Evolutionary conservation across 2,797 vertebrate species (phyloP), one percentile per base, ranked within the genome.

Genomic region (Remorina albescens): DNA sequence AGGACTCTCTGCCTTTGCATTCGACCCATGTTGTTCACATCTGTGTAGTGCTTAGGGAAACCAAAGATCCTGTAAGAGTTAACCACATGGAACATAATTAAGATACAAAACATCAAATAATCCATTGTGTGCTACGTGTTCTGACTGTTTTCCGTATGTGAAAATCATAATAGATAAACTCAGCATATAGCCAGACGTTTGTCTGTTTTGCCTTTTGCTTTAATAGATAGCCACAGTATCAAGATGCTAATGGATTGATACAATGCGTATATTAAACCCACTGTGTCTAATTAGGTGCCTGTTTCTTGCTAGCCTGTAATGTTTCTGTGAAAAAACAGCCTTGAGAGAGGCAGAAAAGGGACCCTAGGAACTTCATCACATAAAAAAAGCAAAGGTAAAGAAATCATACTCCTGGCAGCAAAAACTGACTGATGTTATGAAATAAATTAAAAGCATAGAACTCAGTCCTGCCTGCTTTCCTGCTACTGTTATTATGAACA

Each of bases 31-130:
- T 94, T 97, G 91, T 96, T 96, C 63, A 98, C 95, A 0, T 99
- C 98, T 0, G 96, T 97, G 93, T 98, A 99, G 86, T 98, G 97
- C 56, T 96, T 95, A 6, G 98, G 98, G 80, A 99, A 99, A 13
- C 97, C 97, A 2, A 99, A 98, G 83, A 99, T 94, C 91, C 98
- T 99, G 80, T 19, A 85, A 80, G 65, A 82, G 21, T 2, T 15
- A 1, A 64, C 0, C 19, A 68, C 12, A 49, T 23, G 6, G 1
- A 15, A 64, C 60, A 65, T 7, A 8, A 65, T 28, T 8, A 19
- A 55, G 19, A 19, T 10, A 47, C 30, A 58, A 28, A 26, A 23
- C 42, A 34, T 46, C 13, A 26, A 16, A 25, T 49, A 2, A 49
- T 49, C 21, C 5, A 25, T 1, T 12, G 5, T 21, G 13, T 46